Evolutionary conservation across 1,140 invertebrate species (phyloP), one percentile per base, ranked within the genome.

Genomic region (Bombus cullumanus): DNA sequence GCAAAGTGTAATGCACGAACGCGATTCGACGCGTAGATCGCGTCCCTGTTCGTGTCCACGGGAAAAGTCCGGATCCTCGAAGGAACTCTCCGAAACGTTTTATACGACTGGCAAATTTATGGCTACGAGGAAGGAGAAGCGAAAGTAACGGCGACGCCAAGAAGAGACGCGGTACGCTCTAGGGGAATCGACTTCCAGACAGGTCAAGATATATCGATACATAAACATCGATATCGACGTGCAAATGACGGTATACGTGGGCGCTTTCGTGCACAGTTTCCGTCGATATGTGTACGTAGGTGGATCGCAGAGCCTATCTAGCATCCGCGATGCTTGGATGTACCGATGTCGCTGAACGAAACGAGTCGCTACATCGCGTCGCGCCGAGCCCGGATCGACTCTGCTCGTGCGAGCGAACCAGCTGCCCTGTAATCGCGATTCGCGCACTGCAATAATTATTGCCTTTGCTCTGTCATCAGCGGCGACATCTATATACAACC

Each of bases 381-480:
- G 76, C 47, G 74, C 28, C 37, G 34, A 15, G 71, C 53, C 62
- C 41, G 66, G 68, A 59, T 75, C 81, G 75, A 80, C 86, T 77
- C 66, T 47, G 64, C 34, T 80, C 77, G 82, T 41, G 39, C 87
- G 88, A 86, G 59, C 89, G 78, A 89, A 87, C 86, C 81, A 59
- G 34, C 90, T 94, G 92, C 94, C 94, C 94, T 95, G 94, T 95
- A 95, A 95, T 95, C 92, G 93, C 76, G 92, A 94, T 92, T 95
- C 93, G 94, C 92, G 93, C 91, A 92, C 94, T 94, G 94, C 94
- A 95, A 95, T 95, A 95, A 95, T 95, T 95, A 94, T 93, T 93
- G 88, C 85, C 91, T 89, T 89, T 79, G 92, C 91, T 91, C 94
- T 95, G 93, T 95, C 94, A 95, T 95, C 94, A 95, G 93, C 91